A percentile compares a stretch with the other conserved stretches of the same genome.
These are phyloP conservation scores for Nyctibius grandis DNA, from an alignment of 2,797 vertebrate species.

Conservation along the genomic window DNA sequence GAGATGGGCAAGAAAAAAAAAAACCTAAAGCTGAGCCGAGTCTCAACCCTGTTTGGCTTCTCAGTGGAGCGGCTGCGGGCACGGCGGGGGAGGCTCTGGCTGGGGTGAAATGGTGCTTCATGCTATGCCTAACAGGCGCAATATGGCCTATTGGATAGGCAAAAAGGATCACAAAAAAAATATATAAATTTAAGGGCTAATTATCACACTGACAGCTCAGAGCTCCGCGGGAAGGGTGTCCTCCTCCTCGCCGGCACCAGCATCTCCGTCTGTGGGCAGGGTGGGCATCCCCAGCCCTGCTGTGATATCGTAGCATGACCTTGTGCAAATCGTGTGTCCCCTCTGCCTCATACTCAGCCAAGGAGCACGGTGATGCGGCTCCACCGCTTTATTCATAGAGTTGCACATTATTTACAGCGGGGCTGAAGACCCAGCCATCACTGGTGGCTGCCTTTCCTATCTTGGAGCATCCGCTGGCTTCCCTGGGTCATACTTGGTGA, in stretches of 20 bases:
- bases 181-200: slow-evolving; percentile 37
- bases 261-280: neutral
- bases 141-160: neutral
- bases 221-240: neutral
- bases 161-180: neutral
- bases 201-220: slow-evolving; percentile 42
- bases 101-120: slow-evolving; percentile 55
- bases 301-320: neutral
- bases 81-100: neutral
- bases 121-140: neutral
- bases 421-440: neutral
- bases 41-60: neutral
- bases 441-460: neutral
- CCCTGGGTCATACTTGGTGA: neutral
- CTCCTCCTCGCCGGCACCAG: slow-evolving; percentile 1
- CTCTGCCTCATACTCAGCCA: neutral
- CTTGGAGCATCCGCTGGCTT: neutral
- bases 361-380: neutral
- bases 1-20: neutral
- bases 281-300: neutral
- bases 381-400: fast-evolving
- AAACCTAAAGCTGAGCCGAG: neutral
- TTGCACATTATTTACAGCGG: fast-evolving
- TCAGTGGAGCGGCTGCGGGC: neutral
- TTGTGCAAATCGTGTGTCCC: neutral